phyloP scores from a whole-genome alignment of 2,888 invertebrate genomes.

The Lacanobia wlatinum region DNA sequence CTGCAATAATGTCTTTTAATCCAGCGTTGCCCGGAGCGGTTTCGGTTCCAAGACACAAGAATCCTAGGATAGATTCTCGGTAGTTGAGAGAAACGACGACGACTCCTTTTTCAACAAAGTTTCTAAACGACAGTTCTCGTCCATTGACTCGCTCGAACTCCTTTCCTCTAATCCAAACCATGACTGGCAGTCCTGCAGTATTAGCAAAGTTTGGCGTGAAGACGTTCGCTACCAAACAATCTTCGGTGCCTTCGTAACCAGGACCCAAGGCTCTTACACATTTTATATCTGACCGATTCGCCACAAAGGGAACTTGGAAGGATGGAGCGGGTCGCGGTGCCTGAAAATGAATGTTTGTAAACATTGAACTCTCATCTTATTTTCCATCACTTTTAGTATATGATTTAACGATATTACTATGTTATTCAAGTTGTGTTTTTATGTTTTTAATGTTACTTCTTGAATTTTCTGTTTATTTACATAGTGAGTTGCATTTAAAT shows the following conservation, averaged over 20 bases:
- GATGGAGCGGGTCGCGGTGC: slow-evolving; percentile 80
- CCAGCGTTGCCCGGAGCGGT: slow-evolving; percentile 96
- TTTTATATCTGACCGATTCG: slow-evolving; percentile 79
- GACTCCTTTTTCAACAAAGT: slow-evolving; percentile 92
- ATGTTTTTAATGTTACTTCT: no score
- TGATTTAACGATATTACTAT: no score
- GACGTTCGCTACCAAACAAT: slow-evolving; percentile 82
- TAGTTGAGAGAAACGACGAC: slow-evolving; percentile 93
- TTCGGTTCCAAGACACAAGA: slow-evolving; percentile 91
- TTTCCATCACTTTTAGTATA: no score
- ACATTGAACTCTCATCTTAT: not conserved
- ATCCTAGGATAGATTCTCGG: slow-evolving; percentile 93
- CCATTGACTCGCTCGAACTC: slow-evolving; percentile 78
- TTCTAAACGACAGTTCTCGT: slow-evolving; percentile 87
- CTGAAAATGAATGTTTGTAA: slow-evolving; percentile 68
- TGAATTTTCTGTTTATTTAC: no score
- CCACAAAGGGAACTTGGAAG: slow-evolving; percentile 77
- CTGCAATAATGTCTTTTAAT: slow-evolving; percentile 95
- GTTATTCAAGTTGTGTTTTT: no score
- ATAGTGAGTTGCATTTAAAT: no score
- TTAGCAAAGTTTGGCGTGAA: slow-evolving; percentile 75
- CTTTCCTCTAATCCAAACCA: slow-evolving; percentile 87
- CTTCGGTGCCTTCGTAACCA: slow-evolving; percentile 86
- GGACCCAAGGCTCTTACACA: slow-evolving; percentile 79
- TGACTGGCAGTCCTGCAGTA: slow-evolving; percentile 75